phyloP scores from a whole-genome alignment of 2,113 vertebrate species.

The Neopipo cinnamomea region DNA sequence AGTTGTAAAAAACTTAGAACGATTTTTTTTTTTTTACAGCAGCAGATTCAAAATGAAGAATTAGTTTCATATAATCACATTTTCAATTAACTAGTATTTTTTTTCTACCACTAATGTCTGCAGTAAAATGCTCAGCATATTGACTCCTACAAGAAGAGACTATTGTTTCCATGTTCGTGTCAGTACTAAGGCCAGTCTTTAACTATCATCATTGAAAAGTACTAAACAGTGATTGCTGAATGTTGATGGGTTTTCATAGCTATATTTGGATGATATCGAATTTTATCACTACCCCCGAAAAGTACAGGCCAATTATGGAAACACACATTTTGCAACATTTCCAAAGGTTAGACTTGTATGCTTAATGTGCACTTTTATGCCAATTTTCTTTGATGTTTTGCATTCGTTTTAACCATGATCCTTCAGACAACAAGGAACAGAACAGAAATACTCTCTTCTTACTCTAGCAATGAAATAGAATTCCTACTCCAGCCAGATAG shows the following conservation, averaged over 20 bases:
- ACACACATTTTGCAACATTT: not conserved
- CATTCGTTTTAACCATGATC: not conserved
- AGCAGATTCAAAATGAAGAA: not conserved
- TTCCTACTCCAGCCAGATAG: slow-evolving; percentile 12
- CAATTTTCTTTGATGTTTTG: not conserved
- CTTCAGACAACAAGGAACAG: not conserved
- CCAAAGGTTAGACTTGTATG: not conserved
- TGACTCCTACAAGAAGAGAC: not conserved
- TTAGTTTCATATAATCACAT: not conserved
- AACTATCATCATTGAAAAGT: not conserved
- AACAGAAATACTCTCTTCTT: not conserved
- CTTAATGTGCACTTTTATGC: not conserved
- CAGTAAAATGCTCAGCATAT: not conserved
- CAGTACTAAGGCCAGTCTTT: not conserved
- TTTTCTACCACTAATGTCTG: not conserved
- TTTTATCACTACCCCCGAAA: not conserved
- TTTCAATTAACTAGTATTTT: not conserved
- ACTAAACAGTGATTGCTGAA: not conserved
- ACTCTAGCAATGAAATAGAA: not conserved
- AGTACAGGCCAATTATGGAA: not conserved
- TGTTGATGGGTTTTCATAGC: not conserved
- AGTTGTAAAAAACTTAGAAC: not conserved
- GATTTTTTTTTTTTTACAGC: not conserved
- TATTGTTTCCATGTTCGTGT: not conserved
- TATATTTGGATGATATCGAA: not conserved